These are phyloP conservation scores for Drosophila pseudotakahashii DNA, from an alignment of 2,888 invertebrate species.

Conservation along the genomic window DNA sequence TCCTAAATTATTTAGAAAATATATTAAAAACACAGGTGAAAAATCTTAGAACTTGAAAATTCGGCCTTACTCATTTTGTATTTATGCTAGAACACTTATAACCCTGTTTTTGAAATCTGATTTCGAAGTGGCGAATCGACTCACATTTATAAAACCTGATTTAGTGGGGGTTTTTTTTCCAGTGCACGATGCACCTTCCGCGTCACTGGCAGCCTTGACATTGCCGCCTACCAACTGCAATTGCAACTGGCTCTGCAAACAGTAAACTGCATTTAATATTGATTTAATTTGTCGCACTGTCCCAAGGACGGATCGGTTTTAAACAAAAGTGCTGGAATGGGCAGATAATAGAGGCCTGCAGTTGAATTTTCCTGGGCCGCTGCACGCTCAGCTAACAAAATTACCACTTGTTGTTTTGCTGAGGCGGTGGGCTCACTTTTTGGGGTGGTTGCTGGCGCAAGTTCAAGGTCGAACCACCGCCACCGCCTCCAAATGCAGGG, in stretches of 20 bases:
- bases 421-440: constrained; percentile 15
- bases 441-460: constrained; percentile 51
- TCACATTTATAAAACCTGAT: no score
- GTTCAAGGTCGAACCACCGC: constrained; percentile 61
- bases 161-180: background rate
- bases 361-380: background rate
- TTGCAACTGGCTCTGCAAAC: constrained; percentile 39
- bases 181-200: constrained; percentile 5
- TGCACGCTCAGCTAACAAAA: constrained; percentile 19
- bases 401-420: constrained; percentile 42
- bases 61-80: no score
- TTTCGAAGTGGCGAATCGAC: no score
- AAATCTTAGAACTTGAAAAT: no score
- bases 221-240: constrained; percentile 26
- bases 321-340: background rate
- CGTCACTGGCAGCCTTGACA: constrained; percentile 45
- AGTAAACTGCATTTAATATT: constrained; percentile 68
- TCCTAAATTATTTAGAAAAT: no score
- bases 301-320: constrained; percentile 38
- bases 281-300: constrained; percentile 64
- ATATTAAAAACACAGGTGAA: no score
- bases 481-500: constrained; percentile 11
- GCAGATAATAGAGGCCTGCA: constrained; percentile 20
- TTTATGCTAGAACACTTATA: no score
- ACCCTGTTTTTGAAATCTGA: no score